Evolutionary conservation across 2,113 vertebrate genomes (phyloP), one percentile per base, ranked within the genome.

Genomic region (Hippocampus guttulatus): DNA sequence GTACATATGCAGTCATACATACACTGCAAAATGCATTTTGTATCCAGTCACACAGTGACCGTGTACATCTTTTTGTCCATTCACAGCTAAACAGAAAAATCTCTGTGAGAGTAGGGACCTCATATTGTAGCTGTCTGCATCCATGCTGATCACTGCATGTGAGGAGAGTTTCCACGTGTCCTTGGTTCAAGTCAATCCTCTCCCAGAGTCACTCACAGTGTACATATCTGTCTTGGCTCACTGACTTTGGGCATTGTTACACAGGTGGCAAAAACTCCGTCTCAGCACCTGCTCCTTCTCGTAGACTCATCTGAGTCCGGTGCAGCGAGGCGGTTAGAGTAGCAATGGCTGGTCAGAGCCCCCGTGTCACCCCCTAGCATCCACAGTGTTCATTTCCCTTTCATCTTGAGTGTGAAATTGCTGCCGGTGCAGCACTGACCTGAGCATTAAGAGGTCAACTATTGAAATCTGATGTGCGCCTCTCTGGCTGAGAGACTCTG

Each of bases 331-430:
- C 84, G 77, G 85, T 78, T 52, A 86, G 84, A 78, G 79, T 74
- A 77, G 86, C 83, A 68, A 51, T 78, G 73, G 76, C 83, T 69
- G 67, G 89, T 88, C 87, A 85, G 88, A 83, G 84, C 88, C 87
- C 87, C 83, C 78, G 75, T 85, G 86, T 91, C 89, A 88, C 84
- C 87, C 84, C 85, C 78, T 25, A 78, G 80, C 78, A 75, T 85
- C 88, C 90, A 85, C 81, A 88, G 81, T 91, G 88, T 91, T 92
- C 91, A 92, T 92, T 93, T 93, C 92, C 92, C 92, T 92, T 93
- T 92, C 91, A 93, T 93, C 91, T 92, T 85, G 84, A 87, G 91
- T 92, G 91, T 93, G 91, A 93, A 93, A 93, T 93, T 82, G 90
- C 76, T 90, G 91, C 86, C 88, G 88, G 91, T 92, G 90, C 80